Percentiles rank a stretch among this genome's conserved stretches.
Evolutionary conservation across 30 jellyfish, hydroid and myxozoan species (phyloP).

Genomic region (Cassiopea andromeda): DNA sequence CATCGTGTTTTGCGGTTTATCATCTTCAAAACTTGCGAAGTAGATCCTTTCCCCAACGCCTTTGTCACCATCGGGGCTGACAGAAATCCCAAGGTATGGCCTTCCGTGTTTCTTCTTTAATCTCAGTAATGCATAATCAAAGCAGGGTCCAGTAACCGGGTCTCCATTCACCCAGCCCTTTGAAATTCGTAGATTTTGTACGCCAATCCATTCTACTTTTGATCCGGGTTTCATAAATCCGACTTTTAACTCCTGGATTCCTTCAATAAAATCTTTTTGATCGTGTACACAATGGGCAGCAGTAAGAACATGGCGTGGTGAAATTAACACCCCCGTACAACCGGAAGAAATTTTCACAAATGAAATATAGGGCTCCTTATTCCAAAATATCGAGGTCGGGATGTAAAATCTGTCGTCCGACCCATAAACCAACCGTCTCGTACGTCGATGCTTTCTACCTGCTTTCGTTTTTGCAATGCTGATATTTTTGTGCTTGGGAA

Average conservation of each 20-base stretch:
- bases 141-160: slow-evolving; percentile 83
- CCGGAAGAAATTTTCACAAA: slow-evolving; percentile 95
- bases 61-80: slow-evolving; percentile 85
- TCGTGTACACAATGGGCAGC: slow-evolving; percentile 99
- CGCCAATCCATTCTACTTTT: slow-evolving; percentile 75
- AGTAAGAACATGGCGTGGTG: slow-evolving; percentile 99
- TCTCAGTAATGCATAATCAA: slow-evolving; percentile 91
- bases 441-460: slow-evolving; percentile 40
- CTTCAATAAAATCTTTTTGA: slow-evolving; percentile 90
- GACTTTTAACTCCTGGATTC: slow-evolving; percentile 80
- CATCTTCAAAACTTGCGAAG: slow-evolving; percentile 97
- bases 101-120: slow-evolving; percentile 76
- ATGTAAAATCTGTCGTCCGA: slow-evolving; percentile 87
- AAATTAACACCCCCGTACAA: slow-evolving; percentile 94
- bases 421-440: slow-evolving; percentile 85
- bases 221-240: slow-evolving; percentile 74
- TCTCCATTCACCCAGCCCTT: slow-evolving; percentile 99
- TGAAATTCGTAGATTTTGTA: slow-evolving; percentile 82
- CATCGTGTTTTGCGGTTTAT: slow-evolving; percentile 91
- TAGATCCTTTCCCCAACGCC: slow-evolving; percentile 96
- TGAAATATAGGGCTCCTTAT: slow-evolving; percentile 85
- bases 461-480: neutral
- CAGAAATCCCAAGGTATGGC: slow-evolving; percentile 79
- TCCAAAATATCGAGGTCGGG: slow-evolving; percentile 87
- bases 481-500: slow-evolving; percentile 1